Percentiles rank a stretch among this genome's conserved stretches.
Evolutionary conservation across 2,113 vertebrate species (phyloP).

Genomic region (Salminus brasiliensis): DNA sequence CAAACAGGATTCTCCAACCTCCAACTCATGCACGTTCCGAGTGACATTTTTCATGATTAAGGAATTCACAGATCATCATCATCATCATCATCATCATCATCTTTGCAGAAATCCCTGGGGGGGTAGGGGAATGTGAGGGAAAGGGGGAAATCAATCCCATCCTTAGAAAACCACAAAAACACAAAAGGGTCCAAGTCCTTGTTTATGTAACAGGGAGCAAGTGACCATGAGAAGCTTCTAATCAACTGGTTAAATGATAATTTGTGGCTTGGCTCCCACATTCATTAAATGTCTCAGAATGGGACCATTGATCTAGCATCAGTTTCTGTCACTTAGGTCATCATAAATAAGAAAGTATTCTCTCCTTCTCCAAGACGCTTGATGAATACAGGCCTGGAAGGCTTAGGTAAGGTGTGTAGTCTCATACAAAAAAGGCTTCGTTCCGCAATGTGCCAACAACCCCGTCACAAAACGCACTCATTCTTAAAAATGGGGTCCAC

Average conservation of each 20-base stretch:
- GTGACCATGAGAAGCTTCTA: conserved; percentile 4
- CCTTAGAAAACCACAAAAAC: conserved; percentile 25
- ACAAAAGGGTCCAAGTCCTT: conserved; percentile 12
- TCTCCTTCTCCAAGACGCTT: too few relatives aligned
- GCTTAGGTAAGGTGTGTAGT: not conserved
- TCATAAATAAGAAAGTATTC: too few relatives aligned
- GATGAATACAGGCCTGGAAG: conserved; percentile 14
- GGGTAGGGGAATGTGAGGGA: too few relatives aligned
- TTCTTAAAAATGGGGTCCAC: not conserved
- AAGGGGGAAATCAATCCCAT: conserved; percentile 4
- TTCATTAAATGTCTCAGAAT: too few relatives aligned
- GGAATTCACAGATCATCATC: conserved; percentile 13
- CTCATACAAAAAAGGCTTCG: not conserved
- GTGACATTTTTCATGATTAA: not conserved
- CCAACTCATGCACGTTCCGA: not conserved
- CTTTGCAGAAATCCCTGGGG: not conserved
- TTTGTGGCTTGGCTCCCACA: conserved; percentile 14
- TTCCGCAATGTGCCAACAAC: not conserved
- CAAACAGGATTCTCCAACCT: not conserved
- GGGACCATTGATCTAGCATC: too few relatives aligned
- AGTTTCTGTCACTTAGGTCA: too few relatives aligned
- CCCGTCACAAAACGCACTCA: not conserved
- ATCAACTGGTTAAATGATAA: conserved; percentile 18
- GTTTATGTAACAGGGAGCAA: conserved; percentile 32
- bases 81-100: too few relatives aligned